Base-by-base conservation (phyloP, 1,140 invertebrate species). In the Drosophila obscura region DNA sequence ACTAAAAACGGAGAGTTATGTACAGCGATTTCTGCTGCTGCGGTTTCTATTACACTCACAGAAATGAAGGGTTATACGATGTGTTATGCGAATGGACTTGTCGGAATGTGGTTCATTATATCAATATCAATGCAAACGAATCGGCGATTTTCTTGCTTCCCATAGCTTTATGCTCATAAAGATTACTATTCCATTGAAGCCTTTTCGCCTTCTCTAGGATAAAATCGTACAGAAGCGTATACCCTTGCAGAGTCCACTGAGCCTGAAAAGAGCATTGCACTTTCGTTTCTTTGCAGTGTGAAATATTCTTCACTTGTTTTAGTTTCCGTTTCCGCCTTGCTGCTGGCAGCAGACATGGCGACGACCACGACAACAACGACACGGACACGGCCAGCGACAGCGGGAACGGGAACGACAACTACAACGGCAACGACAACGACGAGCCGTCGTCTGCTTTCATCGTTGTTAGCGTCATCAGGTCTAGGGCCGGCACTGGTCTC, bases 241-340 rank as follows among this genome's bases (percentile, higher is more conserved):
- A 19, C 19, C 19, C 19, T 19, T 1, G 19, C 19, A 19, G 19
- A 1, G 19, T 19, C 19, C 2, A 19, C 19, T 19, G 19, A 19
- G 19, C 19, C 19, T 1, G 19, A 2, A 5, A 0, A 73, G 71
- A 31, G 69, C 13, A 64, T 73, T 35, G 0, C 2, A 11, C 0
- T 6, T 28, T 57, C 50, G 52, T 4, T 11, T 2, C 3, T n/a
- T 15, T 9, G 5, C 19, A 39, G 39, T 4, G 7, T 22, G 15
- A 13, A 41, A 39, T 26, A 39, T 52, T 50, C 43, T 66, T 58
- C 41, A 52, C 24, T 75, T 75, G 72, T 75, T 80, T 44, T 66
- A 63, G 73, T 44, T 80, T 87, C 83, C 75, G 83, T 88, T 87
- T 87, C 82, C 82, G 82, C 35, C 68, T 58, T 61, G 61, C 58